phyloP scores from a whole-genome alignment of 92 coral and sea anemone genomes.

The Umimayanthus kanabou region DNA sequence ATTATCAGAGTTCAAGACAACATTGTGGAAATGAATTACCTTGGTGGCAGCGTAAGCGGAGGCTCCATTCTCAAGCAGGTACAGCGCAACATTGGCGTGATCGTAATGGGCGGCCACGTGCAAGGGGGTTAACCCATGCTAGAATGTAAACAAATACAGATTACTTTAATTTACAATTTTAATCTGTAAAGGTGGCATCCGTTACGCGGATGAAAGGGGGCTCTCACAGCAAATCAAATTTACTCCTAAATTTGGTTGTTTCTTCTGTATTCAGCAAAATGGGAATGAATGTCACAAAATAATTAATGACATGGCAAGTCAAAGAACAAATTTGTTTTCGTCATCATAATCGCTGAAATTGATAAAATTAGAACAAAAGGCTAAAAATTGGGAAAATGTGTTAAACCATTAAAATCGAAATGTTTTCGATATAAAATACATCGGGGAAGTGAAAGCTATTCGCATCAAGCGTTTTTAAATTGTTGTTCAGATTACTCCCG shows the following conservation, averaged over 20 bases:
- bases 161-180: too few species aligned
- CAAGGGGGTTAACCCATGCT: slow-evolving; percentile 97
- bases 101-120: slow-evolving; percentile 96
- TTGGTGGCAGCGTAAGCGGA: slow-evolving; percentile 87
- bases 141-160: neutral
- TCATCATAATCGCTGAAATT: too few species aligned
- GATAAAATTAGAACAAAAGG: too few species aligned
- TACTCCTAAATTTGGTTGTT: too few species aligned
- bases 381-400: too few species aligned
- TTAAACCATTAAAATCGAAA: too few species aligned
- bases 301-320: too few species aligned
- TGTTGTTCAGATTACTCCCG: too few species aligned
- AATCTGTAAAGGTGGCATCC: too few species aligned
- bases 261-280: neutral
- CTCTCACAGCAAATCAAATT: neutral
- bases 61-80: slow-evolving; percentile 79
- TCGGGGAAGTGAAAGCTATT: too few species aligned
- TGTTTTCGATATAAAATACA: too few species aligned
- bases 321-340: neutral
- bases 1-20: neutral
- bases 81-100: slow-evolving; percentile 84
- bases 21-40: slow-evolving; percentile 43
- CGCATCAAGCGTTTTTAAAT: too few species aligned
- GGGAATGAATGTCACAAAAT: neutral
- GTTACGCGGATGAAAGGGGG: neutral